Conservation (phyloP, 2,113 vertebrate species). For the Pteruthius melanotis region DNA sequence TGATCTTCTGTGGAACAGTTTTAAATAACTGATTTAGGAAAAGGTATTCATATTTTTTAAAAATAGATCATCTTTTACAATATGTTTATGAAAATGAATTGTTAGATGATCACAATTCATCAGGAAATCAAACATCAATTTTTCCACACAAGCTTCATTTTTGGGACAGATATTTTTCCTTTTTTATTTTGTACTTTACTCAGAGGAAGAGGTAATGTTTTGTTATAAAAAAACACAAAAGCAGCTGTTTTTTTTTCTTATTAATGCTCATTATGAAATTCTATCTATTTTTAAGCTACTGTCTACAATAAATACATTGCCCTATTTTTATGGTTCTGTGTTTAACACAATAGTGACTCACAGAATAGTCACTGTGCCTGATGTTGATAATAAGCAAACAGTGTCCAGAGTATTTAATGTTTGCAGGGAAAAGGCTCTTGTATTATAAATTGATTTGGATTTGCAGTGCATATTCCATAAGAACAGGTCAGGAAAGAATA, state of each 20-base stretch:
- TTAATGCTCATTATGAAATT: background rate
- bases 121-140: background rate
- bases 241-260: background rate
- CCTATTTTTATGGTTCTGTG: background rate
- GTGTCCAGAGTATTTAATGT: background rate
- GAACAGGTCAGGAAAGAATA: background rate
- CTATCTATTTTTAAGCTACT: background rate
- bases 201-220: background rate
- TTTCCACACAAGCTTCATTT: background rate
- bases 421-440: background rate
- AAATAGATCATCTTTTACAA: background rate
- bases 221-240: background rate
- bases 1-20: background rate
- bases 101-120: background rate
- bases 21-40: background rate
- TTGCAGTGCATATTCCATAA: background rate
- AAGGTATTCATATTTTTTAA: background rate
- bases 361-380: background rate
- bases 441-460: background rate
- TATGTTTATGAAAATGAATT: background rate
- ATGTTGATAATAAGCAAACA: background rate
- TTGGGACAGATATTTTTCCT: background rate
- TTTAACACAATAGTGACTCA: background rate
- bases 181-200: background rate
- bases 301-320: background rate